Conservation (phyloP, 2,797 vertebrate genomes). For the Remorina albescens region DNA sequence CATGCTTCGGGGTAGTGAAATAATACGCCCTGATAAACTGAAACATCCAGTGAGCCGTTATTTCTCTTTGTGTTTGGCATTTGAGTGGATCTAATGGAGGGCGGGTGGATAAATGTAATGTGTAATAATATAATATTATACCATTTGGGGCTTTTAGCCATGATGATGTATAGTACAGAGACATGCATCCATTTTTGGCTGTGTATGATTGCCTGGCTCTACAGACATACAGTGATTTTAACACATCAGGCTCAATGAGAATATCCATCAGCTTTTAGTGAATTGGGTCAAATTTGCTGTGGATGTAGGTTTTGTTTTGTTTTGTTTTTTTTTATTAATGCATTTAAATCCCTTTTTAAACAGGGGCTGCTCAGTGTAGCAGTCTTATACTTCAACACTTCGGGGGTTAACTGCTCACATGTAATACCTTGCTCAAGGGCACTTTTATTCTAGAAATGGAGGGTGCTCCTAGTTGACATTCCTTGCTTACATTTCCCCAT, state of each 20-base stretch:
- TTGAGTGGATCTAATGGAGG: conserved; percentile 34
- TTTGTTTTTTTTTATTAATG: too few species aligned
- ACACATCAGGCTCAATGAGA: conserved; percentile 7
- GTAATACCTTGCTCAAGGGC: conserved; percentile 29
- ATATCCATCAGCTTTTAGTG: conserved; percentile 18
- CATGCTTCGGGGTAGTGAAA: conserved; percentile 14
- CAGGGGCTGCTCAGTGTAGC: background rate
- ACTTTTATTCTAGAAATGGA: conserved; percentile 8
- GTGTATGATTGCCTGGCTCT: conserved; percentile 19
- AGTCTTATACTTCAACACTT: conserved; percentile 9
- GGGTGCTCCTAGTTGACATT: conserved; percentile 1
- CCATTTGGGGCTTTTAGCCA: conserved; percentile 40
- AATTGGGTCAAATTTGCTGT: conserved; percentile 8
- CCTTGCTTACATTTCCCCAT: conserved; percentile 10
- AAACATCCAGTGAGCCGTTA: conserved; percentile 27
- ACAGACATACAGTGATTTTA: conserved; percentile 25
- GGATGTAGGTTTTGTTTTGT: conserved; percentile 22
- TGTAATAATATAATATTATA: conserved; percentile 27
- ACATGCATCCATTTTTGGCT: conserved; percentile 30
- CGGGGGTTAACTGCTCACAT: conserved; percentile 11
- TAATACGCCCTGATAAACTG: conserved; percentile 26
- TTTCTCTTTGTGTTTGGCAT: conserved; percentile 43
- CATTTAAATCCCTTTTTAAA: background rate
- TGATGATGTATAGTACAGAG: conserved; percentile 39
- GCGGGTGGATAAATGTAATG: conserved; percentile 10